A percentile compares a stretch with the other conserved stretches of the same genome.
Evolutionary conservation across 2,797 vertebrate species (phyloP).

Genomic region (Cryptoblepharus egeriae): DNA sequence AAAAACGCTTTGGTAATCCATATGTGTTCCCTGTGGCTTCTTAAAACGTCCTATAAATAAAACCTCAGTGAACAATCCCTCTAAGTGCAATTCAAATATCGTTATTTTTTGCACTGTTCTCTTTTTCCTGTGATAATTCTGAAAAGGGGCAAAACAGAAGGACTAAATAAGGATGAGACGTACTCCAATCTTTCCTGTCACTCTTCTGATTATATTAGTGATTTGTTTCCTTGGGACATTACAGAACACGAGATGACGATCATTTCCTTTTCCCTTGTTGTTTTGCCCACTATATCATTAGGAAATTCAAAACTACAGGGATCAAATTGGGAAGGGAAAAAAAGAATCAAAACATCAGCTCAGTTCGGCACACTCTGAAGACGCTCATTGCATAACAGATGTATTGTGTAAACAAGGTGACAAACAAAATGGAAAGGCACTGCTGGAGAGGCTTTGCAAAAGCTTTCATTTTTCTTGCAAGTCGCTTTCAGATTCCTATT

Average conservation of each 20-base stretch:
- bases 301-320: conserved; percentile 45
- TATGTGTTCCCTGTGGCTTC: conserved; percentile 12
- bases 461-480: conserved; percentile 48
- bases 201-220: conserved; percentile 32
- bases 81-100: conserved; percentile 10
- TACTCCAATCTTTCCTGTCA: conserved; percentile 26
- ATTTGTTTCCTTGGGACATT: conserved; percentile 29
- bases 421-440: conserved; percentile 41
- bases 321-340: background rate
- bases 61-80: conserved; percentile 19
- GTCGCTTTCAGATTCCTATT: conserved; percentile 26
- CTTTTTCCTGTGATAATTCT: conserved; percentile 2
- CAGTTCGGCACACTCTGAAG: conserved; percentile 43
- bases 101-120: conserved; percentile 12
- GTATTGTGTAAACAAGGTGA: conserved; percentile 45
- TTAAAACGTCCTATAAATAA: conserved; percentile 18
- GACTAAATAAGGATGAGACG: conserved; percentile 18
- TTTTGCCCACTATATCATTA: conserved; percentile 38
- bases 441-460: conserved; percentile 33
- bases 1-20: background rate
- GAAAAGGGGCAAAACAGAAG: conserved; percentile 34
- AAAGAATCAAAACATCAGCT: conserved; percentile 41
- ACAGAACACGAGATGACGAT: background rate
- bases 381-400: conserved; percentile 52
- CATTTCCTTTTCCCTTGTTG: conserved; percentile 28